Evolutionary conservation across 2,113 vertebrate genomes (phyloP).

Genomic region (Sula dactylatra): DNA sequence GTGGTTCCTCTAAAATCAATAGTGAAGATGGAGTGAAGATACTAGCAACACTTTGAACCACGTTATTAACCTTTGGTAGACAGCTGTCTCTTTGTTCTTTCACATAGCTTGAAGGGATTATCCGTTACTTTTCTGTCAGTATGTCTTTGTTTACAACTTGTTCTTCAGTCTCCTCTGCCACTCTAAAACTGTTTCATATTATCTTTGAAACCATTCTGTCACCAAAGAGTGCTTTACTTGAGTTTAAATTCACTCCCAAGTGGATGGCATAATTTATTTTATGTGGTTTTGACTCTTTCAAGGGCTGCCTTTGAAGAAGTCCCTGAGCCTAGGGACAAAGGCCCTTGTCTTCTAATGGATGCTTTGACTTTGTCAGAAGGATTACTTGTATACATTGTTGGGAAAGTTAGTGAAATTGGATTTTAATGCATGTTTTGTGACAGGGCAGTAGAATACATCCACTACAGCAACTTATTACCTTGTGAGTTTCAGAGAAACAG

Average conservation of each 20-base stretch:
- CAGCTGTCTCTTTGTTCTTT: not conserved
- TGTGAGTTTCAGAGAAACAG: not conserved
- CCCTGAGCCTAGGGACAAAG: not conserved
- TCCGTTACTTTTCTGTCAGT: not conserved
- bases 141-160: not conserved
- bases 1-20: not conserved
- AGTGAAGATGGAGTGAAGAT: not conserved
- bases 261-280: not conserved
- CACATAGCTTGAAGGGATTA: not conserved
- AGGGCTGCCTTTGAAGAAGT: not conserved
- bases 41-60: not conserved
- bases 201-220: not conserved
- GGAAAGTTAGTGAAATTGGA: not conserved
- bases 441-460: not conserved
- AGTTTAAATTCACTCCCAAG: not conserved
- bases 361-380: not conserved
- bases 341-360: not conserved
- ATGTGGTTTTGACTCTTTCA: not conserved
- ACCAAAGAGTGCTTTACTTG: not conserved
- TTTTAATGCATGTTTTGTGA: not conserved
- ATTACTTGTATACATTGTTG: not conserved
- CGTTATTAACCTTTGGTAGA: not conserved
- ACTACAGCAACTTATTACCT: not conserved
- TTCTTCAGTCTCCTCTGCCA: not conserved
- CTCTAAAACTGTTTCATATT: not conserved